Evolutionary conservation across 2,797 vertebrate species (phyloP), one percentile per base, ranked within the genome.

Genomic region (Enteromius viviparus): DNA sequence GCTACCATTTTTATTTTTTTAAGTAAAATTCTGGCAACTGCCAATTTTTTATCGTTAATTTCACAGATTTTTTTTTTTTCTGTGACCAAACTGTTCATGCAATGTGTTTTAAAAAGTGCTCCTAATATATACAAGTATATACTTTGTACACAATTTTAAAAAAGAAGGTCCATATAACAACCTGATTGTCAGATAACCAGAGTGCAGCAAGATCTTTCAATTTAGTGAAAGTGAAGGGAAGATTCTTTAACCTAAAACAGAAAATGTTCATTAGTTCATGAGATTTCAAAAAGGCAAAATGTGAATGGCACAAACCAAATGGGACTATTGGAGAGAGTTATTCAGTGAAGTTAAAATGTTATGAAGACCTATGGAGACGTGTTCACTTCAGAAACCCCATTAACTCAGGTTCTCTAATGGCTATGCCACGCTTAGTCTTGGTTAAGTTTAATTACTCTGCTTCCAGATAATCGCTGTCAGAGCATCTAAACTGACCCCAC

Each of bases 151-250:
- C 1, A 74, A 2, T 32, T 12, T 21, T 19, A 72, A 64, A 34
- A 85, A 62, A 40, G 6, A 3, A 21, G 7, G n/a, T 37, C 29
- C 29, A 79, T 42, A 84, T 32, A 68, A 78, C 88, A 95, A 99
- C 98, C 97, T 99, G 98, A 96, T 99, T 99, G 95, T 99, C 98
- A 91, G 98, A 99, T 83, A 99, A 97, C 98, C 98, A 99, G 86
- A 99, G 91, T 93, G 98, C 98, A 90, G 98, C 98, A 88, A 99
- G 95, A 88, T 99, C 98, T 90, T 99, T 99, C 87, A 99, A 96
- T 90, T 98, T 99, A 15, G 98, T 97, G 84, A 99, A 99, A 85
- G 96, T 99, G 93, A 98, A 99, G 2, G 98, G 98, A 80, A 99
- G 95, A 92, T 99, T 99, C 95, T 97, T 99, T 93, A 99, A 94